Conservation (phyloP, 2,888 invertebrate species). For the Idaea biselata region DNA sequence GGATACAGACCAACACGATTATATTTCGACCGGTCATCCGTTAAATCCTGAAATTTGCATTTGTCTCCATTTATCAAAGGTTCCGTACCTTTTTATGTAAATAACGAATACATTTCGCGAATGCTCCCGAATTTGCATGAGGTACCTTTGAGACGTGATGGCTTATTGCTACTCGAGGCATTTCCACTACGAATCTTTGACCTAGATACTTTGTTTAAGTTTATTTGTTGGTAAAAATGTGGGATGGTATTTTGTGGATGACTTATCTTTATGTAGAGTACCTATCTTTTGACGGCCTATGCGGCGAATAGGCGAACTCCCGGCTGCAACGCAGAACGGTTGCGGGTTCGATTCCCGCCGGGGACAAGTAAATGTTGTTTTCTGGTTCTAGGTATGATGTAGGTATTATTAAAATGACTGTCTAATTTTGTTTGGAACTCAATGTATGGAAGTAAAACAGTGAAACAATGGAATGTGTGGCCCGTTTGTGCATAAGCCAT, state of each 20-base stretch:
- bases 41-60: slow-evolving; percentile 31
- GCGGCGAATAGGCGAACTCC: no score
- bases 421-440: no score
- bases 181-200: not conserved
- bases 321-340: no score
- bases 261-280: not conserved
- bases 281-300: no score
- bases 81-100: slow-evolving; percentile 32
- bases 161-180: slow-evolving; percentile 7
- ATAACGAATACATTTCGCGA: slow-evolving; percentile 32
- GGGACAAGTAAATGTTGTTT: no score
- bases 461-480: no score
- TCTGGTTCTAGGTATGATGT: no score
- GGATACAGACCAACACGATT: slow-evolving; percentile 6
- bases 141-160: slow-evolving; percentile 7
- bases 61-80: slow-evolving; percentile 30
- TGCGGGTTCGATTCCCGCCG: no score
- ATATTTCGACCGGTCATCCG: slow-evolving; percentile 27
- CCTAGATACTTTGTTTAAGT: not conserved
- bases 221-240: not conserved
- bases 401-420: no score
- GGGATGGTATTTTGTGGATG: not conserved
- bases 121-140: slow-evolving; percentile 21
- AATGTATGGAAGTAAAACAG: no score
- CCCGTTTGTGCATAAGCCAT: no score